phyloP scores from a whole-genome alignment of 2,888 invertebrate species.

The Spodoptera picta region DNA sequence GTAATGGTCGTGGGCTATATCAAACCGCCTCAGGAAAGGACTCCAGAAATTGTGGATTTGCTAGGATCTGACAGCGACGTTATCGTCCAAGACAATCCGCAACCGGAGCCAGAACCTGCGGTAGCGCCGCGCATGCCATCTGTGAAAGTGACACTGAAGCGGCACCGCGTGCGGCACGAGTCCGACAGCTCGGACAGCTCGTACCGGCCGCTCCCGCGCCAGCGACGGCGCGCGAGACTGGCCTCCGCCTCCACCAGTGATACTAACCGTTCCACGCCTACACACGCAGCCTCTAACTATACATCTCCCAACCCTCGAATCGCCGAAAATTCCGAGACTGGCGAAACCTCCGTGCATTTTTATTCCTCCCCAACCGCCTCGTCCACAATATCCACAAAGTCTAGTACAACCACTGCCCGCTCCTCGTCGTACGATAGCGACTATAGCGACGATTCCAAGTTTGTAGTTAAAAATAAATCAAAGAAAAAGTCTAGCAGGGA shows the following conservation, averaged over 20 bases:
- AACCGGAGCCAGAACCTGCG: constrained; percentile 54
- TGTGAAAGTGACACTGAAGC: constrained; percentile 71
- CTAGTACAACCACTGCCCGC: constrained; percentile 20
- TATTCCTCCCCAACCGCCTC: background rate
- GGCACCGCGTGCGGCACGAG: constrained; percentile 45
- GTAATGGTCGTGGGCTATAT: constrained; percentile 90
- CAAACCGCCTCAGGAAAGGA: constrained; percentile 90
- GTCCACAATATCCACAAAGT: constrained; percentile 14
- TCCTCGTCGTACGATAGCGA: constrained; percentile 33
- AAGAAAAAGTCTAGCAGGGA: constrained; percentile 55
- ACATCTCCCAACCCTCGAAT: too few relatives aligned
- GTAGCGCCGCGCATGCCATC: constrained; percentile 45
- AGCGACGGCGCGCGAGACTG: constrained; percentile 47
- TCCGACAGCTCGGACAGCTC: constrained; percentile 66
- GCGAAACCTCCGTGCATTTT: too few relatives aligned
- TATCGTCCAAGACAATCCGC: constrained; percentile 72
- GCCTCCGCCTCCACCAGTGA: constrained; percentile 25
- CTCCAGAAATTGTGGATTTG: constrained; percentile 90
- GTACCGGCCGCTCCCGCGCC: constrained; percentile 58
- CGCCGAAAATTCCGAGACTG: too few relatives aligned
- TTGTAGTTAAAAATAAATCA: constrained; percentile 56
- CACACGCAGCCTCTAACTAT: constrained; percentile 9
- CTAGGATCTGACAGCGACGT: constrained; percentile 88
- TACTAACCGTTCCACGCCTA: constrained; percentile 30
- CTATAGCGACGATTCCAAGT: constrained; percentile 48